Percentiles rank a stretch among this genome's conserved stretches.
Conservation (phyloP, 2,113 vertebrate species). For the Perca flavescens region DNA sequence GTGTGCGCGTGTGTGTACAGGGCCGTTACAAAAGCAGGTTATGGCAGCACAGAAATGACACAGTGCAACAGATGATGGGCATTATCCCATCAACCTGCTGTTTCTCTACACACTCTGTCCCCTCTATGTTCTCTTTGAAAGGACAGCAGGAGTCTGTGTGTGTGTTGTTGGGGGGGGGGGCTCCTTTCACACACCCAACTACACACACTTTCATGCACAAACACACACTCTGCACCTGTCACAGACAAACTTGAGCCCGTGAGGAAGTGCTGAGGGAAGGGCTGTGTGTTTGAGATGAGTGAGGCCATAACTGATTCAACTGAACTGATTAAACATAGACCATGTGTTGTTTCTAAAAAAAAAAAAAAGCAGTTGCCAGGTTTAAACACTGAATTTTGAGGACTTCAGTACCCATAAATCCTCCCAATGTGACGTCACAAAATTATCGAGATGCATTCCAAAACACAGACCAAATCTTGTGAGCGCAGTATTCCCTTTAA, state of each 20-base stretch:
- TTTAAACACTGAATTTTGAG: not conserved
- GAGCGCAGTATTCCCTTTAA: too few relatives aligned
- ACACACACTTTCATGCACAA: conserved; percentile 44
- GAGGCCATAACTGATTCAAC: conserved; percentile 14
- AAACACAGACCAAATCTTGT: not conserved
- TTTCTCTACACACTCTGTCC: conserved; percentile 74
- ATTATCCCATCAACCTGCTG: conserved; percentile 84
- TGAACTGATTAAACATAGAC: conserved; percentile 1
- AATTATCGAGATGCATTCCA: not conserved
- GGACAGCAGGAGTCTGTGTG: conserved; percentile 78
- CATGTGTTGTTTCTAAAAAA: not conserved
- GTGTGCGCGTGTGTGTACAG: conserved; percentile 31
- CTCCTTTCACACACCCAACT: conserved; percentile 60
- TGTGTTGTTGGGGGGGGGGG: conserved; percentile 32
- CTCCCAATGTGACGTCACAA: not conserved
- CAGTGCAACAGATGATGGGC: conserved; percentile 82
- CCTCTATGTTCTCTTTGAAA: conserved; percentile 74
- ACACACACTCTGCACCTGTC: conserved; percentile 81
- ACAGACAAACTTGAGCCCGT: conserved; percentile 74
- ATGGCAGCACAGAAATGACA: conserved; percentile 76
- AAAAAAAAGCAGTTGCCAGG: not conserved
- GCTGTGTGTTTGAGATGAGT: conserved; percentile 25
- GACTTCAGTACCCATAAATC: not conserved
- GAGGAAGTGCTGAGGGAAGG: conserved; percentile 52
- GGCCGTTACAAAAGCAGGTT: conserved; percentile 77